These are phyloP conservation scores for Pseudolycoriella hygida DNA, from an alignment of 2,888 invertebrate genomes.

Conservation along the genomic window DNA sequence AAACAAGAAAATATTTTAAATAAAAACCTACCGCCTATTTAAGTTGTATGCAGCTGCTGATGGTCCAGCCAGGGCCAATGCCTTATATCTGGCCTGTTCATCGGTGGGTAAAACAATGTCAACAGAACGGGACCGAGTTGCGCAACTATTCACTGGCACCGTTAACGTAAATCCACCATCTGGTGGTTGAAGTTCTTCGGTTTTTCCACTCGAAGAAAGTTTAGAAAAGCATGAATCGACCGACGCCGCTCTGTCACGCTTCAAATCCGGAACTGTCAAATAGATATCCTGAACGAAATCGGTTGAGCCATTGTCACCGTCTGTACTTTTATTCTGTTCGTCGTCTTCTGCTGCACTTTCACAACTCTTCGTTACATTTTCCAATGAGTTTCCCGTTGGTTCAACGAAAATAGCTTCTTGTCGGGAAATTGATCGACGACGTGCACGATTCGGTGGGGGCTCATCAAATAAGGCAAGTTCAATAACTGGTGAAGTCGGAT, in stretches of 20 bases:
- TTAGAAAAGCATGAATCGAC: conserved; percentile 76
- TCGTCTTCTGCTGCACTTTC: conserved; percentile 13
- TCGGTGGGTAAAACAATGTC: conserved; percentile 77
- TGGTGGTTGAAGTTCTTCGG: conserved; percentile 48
- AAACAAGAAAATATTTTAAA: no score
- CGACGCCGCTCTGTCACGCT: conserved; percentile 70
- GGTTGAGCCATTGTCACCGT: neutral
- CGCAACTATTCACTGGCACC: conserved; percentile 47
- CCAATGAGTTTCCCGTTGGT: conserved; percentile 50
- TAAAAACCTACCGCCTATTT: no score
- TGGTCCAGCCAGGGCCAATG: conserved; percentile 50
- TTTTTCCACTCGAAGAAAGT: conserved; percentile 50
- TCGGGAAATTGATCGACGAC: conserved; percentile 58
- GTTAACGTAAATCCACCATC: conserved; percentile 37
- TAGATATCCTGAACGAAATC: conserved; percentile 50
- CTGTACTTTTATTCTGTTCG: conserved; percentile 19
- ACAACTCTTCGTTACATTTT: conserved; percentile 29
- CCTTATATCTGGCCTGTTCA: conserved; percentile 70
- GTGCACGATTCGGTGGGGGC: conserved; percentile 25
- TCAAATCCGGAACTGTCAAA: conserved; percentile 64
- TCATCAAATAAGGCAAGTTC: conserved; percentile 4
- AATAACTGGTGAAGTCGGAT: conserved; percentile 21
- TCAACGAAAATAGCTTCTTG: conserved; percentile 70
- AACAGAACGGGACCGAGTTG: conserved; percentile 62
- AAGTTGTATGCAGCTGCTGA: conserved; percentile 14